These are phyloP conservation scores for Metacarcinus magister DNA, from an alignment of 2,888 invertebrate genomes.

Conservation along the genomic window DNA sequence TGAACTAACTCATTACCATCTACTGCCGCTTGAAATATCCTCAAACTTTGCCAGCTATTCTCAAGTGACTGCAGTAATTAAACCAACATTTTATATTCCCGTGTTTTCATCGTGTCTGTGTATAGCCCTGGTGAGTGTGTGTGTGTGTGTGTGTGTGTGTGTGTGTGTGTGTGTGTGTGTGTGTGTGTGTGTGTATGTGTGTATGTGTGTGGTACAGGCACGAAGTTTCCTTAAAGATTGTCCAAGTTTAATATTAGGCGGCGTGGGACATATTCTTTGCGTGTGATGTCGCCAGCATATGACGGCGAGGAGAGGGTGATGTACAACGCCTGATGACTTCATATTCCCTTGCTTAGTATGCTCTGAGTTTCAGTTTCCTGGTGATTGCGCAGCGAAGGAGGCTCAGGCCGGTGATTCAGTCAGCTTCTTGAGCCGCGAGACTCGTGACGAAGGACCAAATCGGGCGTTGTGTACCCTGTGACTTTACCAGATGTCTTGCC, in stretches of 20 bases:
- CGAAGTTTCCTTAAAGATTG: slow-evolving; percentile 10
- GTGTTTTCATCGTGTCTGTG: not conserved
- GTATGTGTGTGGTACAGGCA: not conserved
- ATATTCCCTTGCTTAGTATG: not conserved
- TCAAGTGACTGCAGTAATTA: slow-evolving; percentile 39
- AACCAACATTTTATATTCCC: not conserved
- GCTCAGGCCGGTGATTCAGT: not conserved
- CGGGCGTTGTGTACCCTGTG: not conserved
- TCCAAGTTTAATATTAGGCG: slow-evolving; percentile 7
- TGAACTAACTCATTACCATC: not conserved
- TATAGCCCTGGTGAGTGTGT: not conserved
- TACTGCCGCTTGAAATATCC: slow-evolving; percentile 21
- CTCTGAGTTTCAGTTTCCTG: slow-evolving; percentile 1
- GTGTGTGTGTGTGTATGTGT: too few species aligned
- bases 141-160: too few species aligned
- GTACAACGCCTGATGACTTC: slow-evolving; percentile 21
- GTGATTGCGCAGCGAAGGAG: not conserved
- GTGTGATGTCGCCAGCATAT: not conserved
- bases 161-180: too few species aligned
- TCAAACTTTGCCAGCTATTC: slow-evolving; percentile 39
- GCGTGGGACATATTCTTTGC: not conserved
- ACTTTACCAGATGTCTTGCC: not conserved
- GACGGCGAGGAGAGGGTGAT: not conserved
- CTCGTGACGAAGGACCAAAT: slow-evolving; percentile 5
- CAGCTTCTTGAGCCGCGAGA: not conserved